phyloP scores from a whole-genome alignment of 2,797 vertebrate species.

The Pipistrellus pygmaeus region DNA sequence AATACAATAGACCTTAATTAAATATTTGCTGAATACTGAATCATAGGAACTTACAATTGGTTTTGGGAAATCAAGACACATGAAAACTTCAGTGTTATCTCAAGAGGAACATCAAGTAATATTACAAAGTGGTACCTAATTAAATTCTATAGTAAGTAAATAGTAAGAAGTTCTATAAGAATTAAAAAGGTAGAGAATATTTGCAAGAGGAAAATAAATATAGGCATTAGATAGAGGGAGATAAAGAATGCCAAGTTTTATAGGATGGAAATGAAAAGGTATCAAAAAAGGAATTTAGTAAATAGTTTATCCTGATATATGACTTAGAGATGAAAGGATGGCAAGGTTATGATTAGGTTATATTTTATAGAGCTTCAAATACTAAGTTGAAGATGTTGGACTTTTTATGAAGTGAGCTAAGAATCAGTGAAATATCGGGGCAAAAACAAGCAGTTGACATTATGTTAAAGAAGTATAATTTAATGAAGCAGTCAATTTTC shows the following conservation, averaged over 20 bases:
- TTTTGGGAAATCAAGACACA: background rate
- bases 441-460: background rate
- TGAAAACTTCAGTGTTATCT: background rate
- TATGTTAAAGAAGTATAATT: background rate
- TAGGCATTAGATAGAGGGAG: background rate
- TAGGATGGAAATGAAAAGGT: background rate
- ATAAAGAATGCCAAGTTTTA: background rate
- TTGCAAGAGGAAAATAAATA: background rate
- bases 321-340: background rate
- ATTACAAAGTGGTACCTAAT: background rate
- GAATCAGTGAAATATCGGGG: background rate
- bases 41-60: background rate
- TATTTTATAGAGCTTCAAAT: background rate
- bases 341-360: background rate
- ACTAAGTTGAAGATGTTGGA: background rate
- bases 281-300: background rate
- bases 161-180: background rate
- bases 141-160: background rate
- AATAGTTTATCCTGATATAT: background rate
- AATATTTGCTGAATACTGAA: background rate
- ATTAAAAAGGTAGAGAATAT: background rate
- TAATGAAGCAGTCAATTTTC: background rate
- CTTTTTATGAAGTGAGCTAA: background rate
- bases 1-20: background rate
- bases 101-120: background rate